Percentiles rank a stretch among this genome's conserved stretches.
Conservation (phyloP, 1,140 invertebrate genomes). For the Drosophila arizonae region DNA sequence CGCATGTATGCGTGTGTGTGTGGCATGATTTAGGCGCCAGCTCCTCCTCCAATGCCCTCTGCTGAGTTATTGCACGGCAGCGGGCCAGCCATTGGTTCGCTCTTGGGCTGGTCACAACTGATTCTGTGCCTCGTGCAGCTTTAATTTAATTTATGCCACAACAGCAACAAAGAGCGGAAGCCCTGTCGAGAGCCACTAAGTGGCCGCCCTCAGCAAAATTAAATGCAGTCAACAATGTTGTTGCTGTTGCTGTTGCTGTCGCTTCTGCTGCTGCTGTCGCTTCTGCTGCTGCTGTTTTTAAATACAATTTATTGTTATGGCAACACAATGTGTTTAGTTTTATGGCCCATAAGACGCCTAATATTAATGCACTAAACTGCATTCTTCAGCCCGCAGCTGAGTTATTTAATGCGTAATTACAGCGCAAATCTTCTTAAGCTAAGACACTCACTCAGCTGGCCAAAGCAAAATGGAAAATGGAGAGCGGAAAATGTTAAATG, state of each 20-base stretch:
- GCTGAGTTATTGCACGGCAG: constrained; percentile 72
- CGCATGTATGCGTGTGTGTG: not conserved
- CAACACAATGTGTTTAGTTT: constrained; percentile 74
- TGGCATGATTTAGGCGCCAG: constrained; percentile 70
- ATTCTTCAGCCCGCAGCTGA: constrained; percentile 27
- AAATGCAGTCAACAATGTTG: constrained; percentile 66
- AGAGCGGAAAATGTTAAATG: not conserved
- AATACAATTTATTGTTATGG: constrained; percentile 72
- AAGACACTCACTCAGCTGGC: constrained; percentile 11
- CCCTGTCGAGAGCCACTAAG: constrained; percentile 68
- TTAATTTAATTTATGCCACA: constrained; percentile 76
- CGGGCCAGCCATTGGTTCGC: constrained; percentile 19
- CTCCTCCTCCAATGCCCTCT: constrained; percentile 6
- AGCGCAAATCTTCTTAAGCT: constrained; percentile 63
- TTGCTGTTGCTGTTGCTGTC: constrained; percentile 37
- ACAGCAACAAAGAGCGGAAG: constrained; percentile 24
- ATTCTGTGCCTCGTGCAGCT: constrained; percentile 60
- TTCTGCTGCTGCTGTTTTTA: constrained; percentile 48
- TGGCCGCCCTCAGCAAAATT: constrained; percentile 77
- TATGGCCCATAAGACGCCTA: constrained; percentile 67
- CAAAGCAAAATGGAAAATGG: constrained; percentile 14
- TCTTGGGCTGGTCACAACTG: constrained; percentile 39
- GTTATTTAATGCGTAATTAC: constrained; percentile 80
- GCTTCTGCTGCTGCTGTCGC: constrained; percentile 30
- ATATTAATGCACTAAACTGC: constrained; percentile 58